Base-by-base conservation (phyloP, 1,140 invertebrate genomes). In the Pogonomyrmex californicus region DNA sequence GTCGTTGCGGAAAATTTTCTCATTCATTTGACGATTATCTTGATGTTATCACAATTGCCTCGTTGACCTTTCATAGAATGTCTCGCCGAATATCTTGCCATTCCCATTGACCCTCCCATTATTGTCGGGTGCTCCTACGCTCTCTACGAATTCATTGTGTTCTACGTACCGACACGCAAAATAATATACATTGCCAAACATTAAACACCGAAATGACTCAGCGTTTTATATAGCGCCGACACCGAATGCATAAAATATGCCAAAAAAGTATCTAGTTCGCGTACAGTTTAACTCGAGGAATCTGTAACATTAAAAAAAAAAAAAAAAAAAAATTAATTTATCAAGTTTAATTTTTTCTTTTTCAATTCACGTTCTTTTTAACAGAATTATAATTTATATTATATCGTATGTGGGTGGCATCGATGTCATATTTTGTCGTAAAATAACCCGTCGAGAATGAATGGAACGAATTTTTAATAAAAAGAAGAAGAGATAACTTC, bases 141-240 rank as follows among this genome's bases (percentile, higher is more conserved):
- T 70, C 30, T 60, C 1, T 6, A 4, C 17, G 30, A 83, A 83
- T 49, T 73, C 41, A 49, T 83, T 33, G 79, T 36, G 33, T 36
- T 41, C 38, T 58, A n/a, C 9, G 23, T 51, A 56, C 30, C 17
- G 14, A 12, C 5, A 7, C 6, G 66, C 23, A 49, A 75, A 49
- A 49, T 73, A 60, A 83, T 83, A 83, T 75, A 83, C 79, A 60
- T 17, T 44, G 41, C 51, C 30, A 73, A 62, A 83, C 41, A 75
- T 73, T 73, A 60, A 83, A 83, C 54, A 73, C 0, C 4, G 41
- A 62, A 83, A 83, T 83, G 79, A 83, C 54, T 75, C 79, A 83
- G 54, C 41, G 54, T 83, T 83, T 75, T 73, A 83, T 83, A 83
- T 83, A 73, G 54, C 54, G 41, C 38, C 41, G 10, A 54, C 30